Evolutionary conservation across 2,888 invertebrate genomes (phyloP).

Genomic region (Idaea straminata): DNA sequence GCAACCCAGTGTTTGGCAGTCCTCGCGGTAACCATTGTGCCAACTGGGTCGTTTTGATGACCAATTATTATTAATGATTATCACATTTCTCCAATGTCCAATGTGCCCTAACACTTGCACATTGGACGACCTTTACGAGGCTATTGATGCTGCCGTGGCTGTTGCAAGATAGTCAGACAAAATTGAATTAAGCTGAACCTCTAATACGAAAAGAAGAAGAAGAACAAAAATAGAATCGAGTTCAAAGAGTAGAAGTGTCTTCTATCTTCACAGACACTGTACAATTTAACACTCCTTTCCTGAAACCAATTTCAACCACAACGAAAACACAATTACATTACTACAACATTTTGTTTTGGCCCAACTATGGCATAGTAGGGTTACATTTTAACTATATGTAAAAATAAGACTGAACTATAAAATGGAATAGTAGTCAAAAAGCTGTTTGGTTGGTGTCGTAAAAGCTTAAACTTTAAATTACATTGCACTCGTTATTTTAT

Average conservation of each 20-base stretch:
- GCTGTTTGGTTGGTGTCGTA: neutral
- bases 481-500: neutral
- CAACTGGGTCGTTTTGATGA: too few relatives aligned
- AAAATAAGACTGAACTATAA: neutral
- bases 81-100: too few relatives aligned
- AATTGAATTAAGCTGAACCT: too few relatives aligned
- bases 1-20: too few relatives aligned
- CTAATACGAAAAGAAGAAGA: neutral
- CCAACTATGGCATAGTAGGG: too few relatives aligned
- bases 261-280: conserved; percentile 25
- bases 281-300: conserved; percentile 53
- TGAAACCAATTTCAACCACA: conserved; percentile 57
- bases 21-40: too few relatives aligned
- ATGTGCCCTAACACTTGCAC: too few relatives aligned
- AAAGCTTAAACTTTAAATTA: neutral
- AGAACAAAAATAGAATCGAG: conserved; percentile 9
- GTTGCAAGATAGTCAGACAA: too few relatives aligned
- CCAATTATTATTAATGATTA: too few relatives aligned
- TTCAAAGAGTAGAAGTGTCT: conserved; percentile 16
- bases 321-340: conserved; percentile 54
- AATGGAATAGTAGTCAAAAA: neutral
- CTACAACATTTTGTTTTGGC: neutral
- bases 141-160: too few relatives aligned
- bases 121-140: too few relatives aligned
- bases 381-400: too few relatives aligned